Evolutionary conservation across 2,113 vertebrate genomes (phyloP).

Genomic region (Chloroceryle aenea): DNA sequence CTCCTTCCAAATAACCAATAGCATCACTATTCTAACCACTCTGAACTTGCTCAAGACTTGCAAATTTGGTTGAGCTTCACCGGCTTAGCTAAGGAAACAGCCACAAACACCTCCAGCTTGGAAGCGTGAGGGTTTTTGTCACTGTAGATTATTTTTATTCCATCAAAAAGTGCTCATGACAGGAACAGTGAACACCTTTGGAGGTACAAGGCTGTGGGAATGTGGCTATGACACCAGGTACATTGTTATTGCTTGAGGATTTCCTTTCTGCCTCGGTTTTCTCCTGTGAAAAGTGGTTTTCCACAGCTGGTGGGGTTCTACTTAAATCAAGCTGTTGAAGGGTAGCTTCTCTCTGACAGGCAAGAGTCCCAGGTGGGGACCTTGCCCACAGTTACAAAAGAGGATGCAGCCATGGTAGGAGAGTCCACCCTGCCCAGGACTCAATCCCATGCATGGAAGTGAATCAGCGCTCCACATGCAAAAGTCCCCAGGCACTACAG

Average conservation of each 20-base stretch:
- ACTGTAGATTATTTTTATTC: background rate
- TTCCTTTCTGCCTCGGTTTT: background rate
- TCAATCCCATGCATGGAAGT: background rate
- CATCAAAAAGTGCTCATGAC: background rate
- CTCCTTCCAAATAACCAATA: background rate
- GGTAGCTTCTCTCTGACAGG: background rate
- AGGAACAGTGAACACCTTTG: background rate
- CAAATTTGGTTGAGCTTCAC: background rate
- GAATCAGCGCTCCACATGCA: accelerated
- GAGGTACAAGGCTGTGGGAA: background rate
- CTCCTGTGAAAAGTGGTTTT: background rate
- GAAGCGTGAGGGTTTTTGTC: background rate
- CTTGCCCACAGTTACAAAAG: background rate
- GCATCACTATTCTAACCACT: background rate
- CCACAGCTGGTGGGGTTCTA: background rate
- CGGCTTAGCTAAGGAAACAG: background rate
- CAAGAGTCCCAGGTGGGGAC: background rate
- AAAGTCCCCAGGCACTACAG: accelerated
- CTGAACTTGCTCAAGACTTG: background rate
- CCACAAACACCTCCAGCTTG: background rate
- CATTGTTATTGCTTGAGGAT: background rate
- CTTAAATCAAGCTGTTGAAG: background rate
- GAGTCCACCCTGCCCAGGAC: background rate
- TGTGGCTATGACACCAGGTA: background rate
- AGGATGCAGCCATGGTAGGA: background rate